Evolutionary conservation across 2,113 vertebrate species (phyloP).

Genomic region (Chloroceryle aenea): DNA sequence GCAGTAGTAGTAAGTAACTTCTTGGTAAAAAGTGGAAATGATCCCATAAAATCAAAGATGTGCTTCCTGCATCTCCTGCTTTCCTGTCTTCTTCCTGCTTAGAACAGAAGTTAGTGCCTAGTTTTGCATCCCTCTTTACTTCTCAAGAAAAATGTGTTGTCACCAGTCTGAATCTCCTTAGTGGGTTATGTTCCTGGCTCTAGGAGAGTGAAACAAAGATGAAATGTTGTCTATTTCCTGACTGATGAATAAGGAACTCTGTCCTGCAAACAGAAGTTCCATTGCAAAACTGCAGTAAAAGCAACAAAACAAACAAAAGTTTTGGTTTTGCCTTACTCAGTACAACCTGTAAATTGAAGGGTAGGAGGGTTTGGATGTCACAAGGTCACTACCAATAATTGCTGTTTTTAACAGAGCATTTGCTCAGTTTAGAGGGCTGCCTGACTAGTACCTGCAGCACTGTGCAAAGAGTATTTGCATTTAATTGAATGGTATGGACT

Average conservation of each 20-base stretch:
- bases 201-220: background rate
- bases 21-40: background rate
- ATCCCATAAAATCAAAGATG: background rate
- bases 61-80: background rate
- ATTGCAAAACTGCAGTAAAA: background rate
- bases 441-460: background rate
- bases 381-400: background rate
- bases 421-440: background rate
- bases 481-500: background rate
- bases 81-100: background rate
- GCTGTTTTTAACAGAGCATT: background rate
- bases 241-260: background rate
- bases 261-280: background rate
- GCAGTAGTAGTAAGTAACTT: fast-evolving
- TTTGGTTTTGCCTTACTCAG: background rate
- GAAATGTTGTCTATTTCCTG: background rate
- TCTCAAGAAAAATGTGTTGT: background rate
- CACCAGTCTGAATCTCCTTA: background rate
- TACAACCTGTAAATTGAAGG: background rate
- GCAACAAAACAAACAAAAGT: background rate
- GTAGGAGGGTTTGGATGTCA: background rate
- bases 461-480: background rate
- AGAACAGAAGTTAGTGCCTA: background rate
- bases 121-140: background rate
- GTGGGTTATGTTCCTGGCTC: background rate